Evolutionary conservation across 2,797 vertebrate genomes (phyloP), one percentile per base, ranked within the genome.

Genomic region (Sylvilagus floridanus): DNA sequence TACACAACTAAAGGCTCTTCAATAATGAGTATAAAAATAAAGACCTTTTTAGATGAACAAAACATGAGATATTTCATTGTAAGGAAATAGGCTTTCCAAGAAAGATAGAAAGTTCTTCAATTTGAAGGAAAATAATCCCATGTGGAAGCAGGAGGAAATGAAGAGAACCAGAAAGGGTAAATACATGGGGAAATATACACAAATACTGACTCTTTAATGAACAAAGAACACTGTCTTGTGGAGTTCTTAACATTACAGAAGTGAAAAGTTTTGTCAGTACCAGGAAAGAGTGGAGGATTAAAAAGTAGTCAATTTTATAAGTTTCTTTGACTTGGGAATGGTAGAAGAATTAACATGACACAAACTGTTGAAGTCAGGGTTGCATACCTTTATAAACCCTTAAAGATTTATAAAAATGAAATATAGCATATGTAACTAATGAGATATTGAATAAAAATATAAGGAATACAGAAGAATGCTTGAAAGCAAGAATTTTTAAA

Each of bases 41-140:
- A 88, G 52, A 93, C 22, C 9, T 75, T 88, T 69, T 32, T 42
- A 77, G 75, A 77, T 9, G 62, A 84, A 69, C 14, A 32, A 71
- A 66, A 60, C 37, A 17, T 42, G n/a, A 71, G 35, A 52, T 2
- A 52, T 30, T 83, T 72, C 11, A 54, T 72, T 89, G 28, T 24
- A 92, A 92, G 66, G 47, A 94, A 87, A 60, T 28, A 73, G 57
- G 62, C 19, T 69, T 54, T 92, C 28, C n/a, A 63, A 68, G 32
- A 86, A 83, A 81, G 81, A 54, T 5, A 88, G 13, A 32, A 72
- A 87, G 68, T 52, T 35, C 52, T 91, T 90, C 13, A 79, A 6
- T 13, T 21, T 88, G 52, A 68, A 91, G 22, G 19, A 76, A 65
- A 63, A 76, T 71, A 6, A 84, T 63, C 32, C n/a, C 24, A 54